These are phyloP conservation scores for Hyaena hyaena DNA, from an alignment of 2,113 vertebrate genomes.

Conservation along the genomic window DNA sequence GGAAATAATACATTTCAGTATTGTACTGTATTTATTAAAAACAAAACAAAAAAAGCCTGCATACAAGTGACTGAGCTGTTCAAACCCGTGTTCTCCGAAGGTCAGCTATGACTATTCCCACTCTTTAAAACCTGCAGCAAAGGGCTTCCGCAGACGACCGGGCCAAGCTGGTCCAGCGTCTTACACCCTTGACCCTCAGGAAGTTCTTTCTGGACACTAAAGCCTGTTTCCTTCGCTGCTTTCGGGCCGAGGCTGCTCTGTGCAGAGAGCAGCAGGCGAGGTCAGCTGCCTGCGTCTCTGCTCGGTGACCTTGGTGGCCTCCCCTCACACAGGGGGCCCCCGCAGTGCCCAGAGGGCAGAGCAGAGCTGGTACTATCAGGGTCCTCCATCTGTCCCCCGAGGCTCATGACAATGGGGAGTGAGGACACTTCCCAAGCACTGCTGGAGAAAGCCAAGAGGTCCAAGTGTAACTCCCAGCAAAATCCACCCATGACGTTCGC, in stretches of 20 bases:
- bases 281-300: not conserved
- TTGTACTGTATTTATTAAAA: not conserved
- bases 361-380: fast-evolving
- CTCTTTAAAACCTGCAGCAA: not conserved
- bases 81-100: fast-evolving
- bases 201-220: not conserved
- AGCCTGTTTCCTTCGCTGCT: not conserved
- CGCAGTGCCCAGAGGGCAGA: fast-evolving
- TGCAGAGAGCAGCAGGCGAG: not conserved
- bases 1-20: not conserved
- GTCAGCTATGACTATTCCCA: not conserved
- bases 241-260: not conserved
- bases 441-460: not conserved
- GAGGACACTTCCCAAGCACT: not conserved
- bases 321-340: fast-evolving
- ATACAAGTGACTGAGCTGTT: not conserved
- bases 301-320: no score
- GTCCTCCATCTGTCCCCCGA: not conserved
- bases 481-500: not conserved
- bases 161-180: fast-evolving
- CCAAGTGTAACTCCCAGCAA: not conserved
- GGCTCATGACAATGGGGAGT: fast-evolving
- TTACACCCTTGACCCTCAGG: no score
- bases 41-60: not conserved
- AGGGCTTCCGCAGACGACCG: fast-evolving